Evolutionary conservation across 2,797 vertebrate species (phyloP), one percentile per base, ranked within the genome.

Genomic region (Neosilurus mollespiculum): DNA sequence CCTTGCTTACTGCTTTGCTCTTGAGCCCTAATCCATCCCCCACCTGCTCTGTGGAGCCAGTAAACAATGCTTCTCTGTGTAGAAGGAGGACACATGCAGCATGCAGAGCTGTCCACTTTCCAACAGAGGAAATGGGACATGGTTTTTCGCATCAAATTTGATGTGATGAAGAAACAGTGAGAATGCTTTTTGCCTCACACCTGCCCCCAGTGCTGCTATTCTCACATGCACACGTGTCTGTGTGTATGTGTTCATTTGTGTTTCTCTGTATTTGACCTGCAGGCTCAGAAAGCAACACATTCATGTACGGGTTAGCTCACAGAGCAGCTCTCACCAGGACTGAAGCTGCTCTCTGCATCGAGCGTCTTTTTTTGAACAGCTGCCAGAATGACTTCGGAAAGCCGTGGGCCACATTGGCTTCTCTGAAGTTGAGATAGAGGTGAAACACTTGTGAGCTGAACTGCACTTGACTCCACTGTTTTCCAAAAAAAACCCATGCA

Each of bases 41-140:
- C 80, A 75, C 72, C 79, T 61, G 64, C 70, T 54, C 75, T 34
- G 56, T 70, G 79, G 34, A 78, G 79, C 59, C 34, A 66, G 85
- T 84, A 81, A 84, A 84, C 83, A 77, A 85, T 82, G 75, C 80
- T 77, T 49, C 49, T 69, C 84, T 82, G 84, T 85, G 81, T 81
- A 58, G 65, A 84, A 81, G 58, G 53, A 81, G 75, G 73, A 78
- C 80, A 78, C 73, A 78, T 79, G 84, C 84, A 65, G 56, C 73
- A 82, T 58, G 75, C 34, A 66, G 67, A 82, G 78, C 53, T 49
- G 8, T 24, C 4, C 18, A 10, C 59, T 85, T 81, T 64, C 59
- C 65, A 34, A 16, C 49, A 11, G 54, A 81, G 80, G 49, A 78
- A 62, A 82, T 82, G 64, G 75, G 84, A 82, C 75, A 72, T 73